Evolutionary conservation across 2,113 vertebrate genomes (phyloP).

Genomic region (Paradoxurus hermaphroditus): DNA sequence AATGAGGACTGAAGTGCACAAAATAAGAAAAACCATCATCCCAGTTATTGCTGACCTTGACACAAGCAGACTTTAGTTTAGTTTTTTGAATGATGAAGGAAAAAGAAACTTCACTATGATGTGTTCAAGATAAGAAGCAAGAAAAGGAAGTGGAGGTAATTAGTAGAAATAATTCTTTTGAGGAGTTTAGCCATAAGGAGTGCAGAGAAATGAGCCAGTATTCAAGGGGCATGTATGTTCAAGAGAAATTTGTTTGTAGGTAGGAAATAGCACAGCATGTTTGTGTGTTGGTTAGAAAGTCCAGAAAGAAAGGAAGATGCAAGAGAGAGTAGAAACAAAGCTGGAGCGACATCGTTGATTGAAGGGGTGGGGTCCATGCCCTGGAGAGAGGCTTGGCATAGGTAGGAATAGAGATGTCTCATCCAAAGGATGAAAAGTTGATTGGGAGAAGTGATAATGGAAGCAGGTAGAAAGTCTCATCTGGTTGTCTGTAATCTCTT

Average conservation of each 20-base stretch:
- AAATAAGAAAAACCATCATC: background rate
- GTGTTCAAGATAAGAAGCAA: background rate
- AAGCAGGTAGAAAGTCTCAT: background rate
- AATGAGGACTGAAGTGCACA: background rate
- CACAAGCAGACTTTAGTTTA: background rate
- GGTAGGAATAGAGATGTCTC: background rate
- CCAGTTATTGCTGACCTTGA: background rate
- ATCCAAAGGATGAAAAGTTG: background rate
- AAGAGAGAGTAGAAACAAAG: background rate
- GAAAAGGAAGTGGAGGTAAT: background rate
- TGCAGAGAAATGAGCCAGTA: background rate
- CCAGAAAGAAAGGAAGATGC: background rate
- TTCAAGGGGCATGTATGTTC: background rate
- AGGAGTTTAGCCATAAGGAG: background rate
- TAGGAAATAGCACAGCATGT: background rate
- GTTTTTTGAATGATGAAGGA: background rate
- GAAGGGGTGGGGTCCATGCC: no score
- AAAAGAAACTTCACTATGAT: background rate
- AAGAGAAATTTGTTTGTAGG: background rate
- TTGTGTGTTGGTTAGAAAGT: background rate
- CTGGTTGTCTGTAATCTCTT: background rate
- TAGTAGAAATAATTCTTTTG: background rate
- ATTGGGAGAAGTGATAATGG: background rate
- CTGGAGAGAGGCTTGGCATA: background rate
- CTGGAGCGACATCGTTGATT: background rate